Conservation (phyloP, 2,113 vertebrate species). For the Andinoacara biseriatus region DNA sequence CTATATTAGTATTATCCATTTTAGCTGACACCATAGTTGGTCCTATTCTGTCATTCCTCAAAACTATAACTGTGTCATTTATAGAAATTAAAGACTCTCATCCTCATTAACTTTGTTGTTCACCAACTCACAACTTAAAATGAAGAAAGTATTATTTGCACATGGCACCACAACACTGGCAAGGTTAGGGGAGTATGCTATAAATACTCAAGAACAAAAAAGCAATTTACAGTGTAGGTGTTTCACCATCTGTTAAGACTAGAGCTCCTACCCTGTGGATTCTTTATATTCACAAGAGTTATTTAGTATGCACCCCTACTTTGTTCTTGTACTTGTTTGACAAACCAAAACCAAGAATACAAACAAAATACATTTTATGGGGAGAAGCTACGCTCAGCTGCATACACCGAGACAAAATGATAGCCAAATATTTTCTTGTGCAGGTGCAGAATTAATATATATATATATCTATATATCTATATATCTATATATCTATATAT, state of each 20-base stretch:
- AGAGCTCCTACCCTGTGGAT: conserved; percentile 46
- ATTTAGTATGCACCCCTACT: conserved; percentile 16
- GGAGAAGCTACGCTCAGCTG: neutral
- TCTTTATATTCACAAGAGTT: conserved; percentile 38
- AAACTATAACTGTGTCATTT: neutral
- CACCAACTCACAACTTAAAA: conserved; percentile 20
- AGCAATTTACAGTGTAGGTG: conserved; percentile 77
- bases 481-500: no score
- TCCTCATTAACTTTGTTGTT: conserved; percentile 24
- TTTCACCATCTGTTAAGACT: conserved; percentile 75
- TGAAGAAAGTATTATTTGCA: conserved; percentile 39
- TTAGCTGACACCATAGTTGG: neutral
- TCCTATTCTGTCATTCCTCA: neutral
- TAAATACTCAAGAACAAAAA: conserved; percentile 77
- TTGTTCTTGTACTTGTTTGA: conserved; percentile 13
- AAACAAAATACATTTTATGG: neutral
- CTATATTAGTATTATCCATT: neutral
- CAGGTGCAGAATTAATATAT: neutral
- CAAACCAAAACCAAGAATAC: neutral
- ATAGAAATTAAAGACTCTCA: neutral
- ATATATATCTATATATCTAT: no score
- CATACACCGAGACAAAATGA: conserved; percentile 4
- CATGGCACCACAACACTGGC: conserved; percentile 48
- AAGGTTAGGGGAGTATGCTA: conserved; percentile 55
- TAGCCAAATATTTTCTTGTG: neutral